A percentile compares a stretch with the other conserved stretches of the same genome.
Conservation (phyloP, 30 jellyfish, hydroid and myxozoan genomes). For the Hydractinia echinata region DNA sequence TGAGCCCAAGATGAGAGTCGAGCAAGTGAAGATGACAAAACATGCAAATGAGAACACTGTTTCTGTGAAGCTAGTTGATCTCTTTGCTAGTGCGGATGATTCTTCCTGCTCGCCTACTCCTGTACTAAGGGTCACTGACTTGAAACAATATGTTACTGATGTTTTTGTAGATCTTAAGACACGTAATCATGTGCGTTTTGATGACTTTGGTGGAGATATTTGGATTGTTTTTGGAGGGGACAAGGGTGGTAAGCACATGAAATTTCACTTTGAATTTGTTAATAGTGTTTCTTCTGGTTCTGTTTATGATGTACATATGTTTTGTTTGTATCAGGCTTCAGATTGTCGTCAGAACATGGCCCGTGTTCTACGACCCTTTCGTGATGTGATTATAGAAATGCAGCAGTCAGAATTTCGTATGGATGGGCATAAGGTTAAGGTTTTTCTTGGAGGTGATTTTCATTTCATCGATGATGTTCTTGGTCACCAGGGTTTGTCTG, state of each 20-base stretch:
- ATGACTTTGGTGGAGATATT: not conserved
- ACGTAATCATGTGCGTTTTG: not conserved
- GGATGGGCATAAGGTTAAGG: slow-evolving; percentile 19
- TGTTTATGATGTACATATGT: slow-evolving; percentile 29
- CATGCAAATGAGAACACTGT: not conserved
- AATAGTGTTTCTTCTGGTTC: not conserved
- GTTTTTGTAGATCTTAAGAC: not conserved
- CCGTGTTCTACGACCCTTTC: not conserved
- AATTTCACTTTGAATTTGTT: slow-evolving; percentile 30
- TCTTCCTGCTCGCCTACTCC: not conserved
- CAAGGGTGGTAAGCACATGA: slow-evolving; percentile 21
- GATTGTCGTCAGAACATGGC: slow-evolving; percentile 32
- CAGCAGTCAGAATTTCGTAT: slow-evolving; percentile 18
- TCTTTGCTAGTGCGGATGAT: not conserved
- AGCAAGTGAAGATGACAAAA: not conserved
- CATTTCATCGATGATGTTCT: slow-evolving; percentile 15
- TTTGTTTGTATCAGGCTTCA: slow-evolving; percentile 14
- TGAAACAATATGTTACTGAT: not conserved
- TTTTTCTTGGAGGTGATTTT: not conserved
- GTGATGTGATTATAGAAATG: slow-evolving; percentile 3
- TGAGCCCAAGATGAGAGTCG: slow-evolving; percentile 9
- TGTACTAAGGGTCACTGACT: not conserved
- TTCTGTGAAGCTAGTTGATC: not conserved
- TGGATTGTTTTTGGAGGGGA: slow-evolving; percentile 21
- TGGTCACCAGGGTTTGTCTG: slow-evolving; percentile 40